Evolutionary conservation across 2,797 vertebrate species (phyloP).

Genomic region (Pipistrellus pygmaeus): DNA sequence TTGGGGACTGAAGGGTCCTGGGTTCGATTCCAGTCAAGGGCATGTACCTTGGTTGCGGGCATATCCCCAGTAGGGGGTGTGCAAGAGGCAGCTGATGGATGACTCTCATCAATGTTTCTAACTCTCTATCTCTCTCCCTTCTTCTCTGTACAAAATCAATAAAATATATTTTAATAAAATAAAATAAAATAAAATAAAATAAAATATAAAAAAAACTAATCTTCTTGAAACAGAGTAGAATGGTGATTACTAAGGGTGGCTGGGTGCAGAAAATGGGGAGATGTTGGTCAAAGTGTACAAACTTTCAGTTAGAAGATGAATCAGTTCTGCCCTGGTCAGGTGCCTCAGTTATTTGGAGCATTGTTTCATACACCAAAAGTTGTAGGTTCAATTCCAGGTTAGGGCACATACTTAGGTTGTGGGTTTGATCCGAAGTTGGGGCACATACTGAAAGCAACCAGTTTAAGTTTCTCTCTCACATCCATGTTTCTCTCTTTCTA

Average conservation of each 20-base stretch:
- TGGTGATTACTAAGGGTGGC: neutral
- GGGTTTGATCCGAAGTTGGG: neutral
- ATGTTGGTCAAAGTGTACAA: neutral
- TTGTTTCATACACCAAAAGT: neutral
- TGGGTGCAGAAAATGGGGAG: neutral
- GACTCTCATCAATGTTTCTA: too few relatives aligned
- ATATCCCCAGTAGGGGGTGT: too few relatives aligned
- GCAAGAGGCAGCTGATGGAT: too few relatives aligned
- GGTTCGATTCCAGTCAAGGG: too few relatives aligned
- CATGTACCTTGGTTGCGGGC: too few relatives aligned
- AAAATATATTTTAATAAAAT: too few relatives aligned
- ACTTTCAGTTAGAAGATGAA: neutral
- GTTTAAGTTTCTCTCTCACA: neutral
- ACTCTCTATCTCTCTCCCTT: too few relatives aligned
- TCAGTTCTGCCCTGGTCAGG: neutral
- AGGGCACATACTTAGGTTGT: neutral
- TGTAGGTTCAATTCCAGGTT: neutral
- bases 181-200: too few relatives aligned
- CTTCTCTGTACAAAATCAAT: too few relatives aligned
- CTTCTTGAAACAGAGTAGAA: neutral
- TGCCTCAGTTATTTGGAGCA: neutral
- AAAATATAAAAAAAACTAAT: neutral
- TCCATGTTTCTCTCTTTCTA: neutral
- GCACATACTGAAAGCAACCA: neutral
- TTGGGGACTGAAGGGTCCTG: too few relatives aligned